Percentiles rank a stretch among this genome's conserved stretches.
Conservation (phyloP, 2,113 vertebrate species). For the Sinocyclocheilus grahami region DNA sequence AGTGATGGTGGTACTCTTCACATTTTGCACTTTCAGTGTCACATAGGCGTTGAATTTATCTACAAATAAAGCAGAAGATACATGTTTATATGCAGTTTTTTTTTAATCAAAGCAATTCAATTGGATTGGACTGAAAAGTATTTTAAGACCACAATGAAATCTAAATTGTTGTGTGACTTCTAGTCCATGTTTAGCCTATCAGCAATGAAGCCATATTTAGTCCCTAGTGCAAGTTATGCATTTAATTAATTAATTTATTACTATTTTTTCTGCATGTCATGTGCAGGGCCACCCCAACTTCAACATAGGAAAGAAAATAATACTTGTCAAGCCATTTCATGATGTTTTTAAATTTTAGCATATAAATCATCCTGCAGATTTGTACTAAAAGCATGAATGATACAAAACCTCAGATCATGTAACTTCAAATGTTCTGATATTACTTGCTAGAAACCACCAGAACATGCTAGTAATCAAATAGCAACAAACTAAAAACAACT, state of each 20-base stretch:
- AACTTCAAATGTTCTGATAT: neutral
- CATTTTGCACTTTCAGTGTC: slow-evolving; percentile 82
- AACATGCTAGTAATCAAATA: neutral
- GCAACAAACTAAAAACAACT: neutral
- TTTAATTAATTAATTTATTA: no score
- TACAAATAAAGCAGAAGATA: slow-evolving; percentile 58
- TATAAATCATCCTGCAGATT: neutral
- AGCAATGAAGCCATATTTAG: no score
- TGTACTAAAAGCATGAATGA: neutral
- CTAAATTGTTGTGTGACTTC: neutral
- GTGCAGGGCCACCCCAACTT: neutral
- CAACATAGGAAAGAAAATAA: neutral
- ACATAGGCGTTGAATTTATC: slow-evolving; percentile 80
- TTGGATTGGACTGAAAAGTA: neutral
- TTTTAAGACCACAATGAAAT: neutral
- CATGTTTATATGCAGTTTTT: neutral
- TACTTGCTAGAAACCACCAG: neutral
- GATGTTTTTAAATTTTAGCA: neutral
- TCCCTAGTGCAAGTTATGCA: no score
- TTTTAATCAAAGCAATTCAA: neutral
- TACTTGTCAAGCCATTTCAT: neutral
- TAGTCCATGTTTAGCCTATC: no score
- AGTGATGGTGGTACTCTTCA: slow-evolving; percentile 80
- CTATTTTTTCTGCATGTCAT: neutral
- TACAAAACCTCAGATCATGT: neutral